These are phyloP conservation scores for Cirrhinus molitorella DNA, from an alignment of 2,797 vertebrate genomes.

Conservation along the genomic window DNA sequence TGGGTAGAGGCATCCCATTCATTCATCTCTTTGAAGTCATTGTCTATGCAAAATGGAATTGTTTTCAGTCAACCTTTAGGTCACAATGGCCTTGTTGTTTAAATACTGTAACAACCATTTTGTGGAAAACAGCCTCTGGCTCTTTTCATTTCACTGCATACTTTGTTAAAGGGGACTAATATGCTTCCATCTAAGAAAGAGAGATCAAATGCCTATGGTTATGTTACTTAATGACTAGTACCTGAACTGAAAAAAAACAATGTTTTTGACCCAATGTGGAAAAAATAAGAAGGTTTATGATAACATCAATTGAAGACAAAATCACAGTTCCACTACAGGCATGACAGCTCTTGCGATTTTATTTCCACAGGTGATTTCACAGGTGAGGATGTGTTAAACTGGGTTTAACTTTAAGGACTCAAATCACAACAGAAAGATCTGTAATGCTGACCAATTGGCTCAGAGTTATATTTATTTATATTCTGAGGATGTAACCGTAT, in stretches of 20 bases:
- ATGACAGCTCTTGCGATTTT: background rate
- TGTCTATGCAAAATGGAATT: background rate
- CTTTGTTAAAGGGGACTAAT: background rate
- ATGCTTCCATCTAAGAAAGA: conserved; percentile 6
- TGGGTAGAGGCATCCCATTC: background rate
- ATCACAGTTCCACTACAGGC: background rate
- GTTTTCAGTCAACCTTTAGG: background rate
- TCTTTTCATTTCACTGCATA: background rate
- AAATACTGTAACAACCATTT: background rate
- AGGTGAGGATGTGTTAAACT: background rate
- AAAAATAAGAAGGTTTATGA: background rate
- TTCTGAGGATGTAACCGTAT: too few relatives aligned
- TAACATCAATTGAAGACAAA: background rate
- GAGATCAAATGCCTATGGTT: background rate
- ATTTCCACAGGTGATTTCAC: background rate
- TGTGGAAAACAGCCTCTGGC: conserved; percentile 20
- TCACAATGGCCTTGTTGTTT: conserved; percentile 12
- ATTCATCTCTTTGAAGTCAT: background rate
- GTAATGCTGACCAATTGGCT: background rate
- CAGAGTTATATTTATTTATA: background rate
- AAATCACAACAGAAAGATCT: background rate
- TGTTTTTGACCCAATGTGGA: background rate
- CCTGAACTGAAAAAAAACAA: background rate
- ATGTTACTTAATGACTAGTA: conserved; percentile 62
- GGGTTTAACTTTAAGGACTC: background rate